Percentiles rank a stretch among this genome's conserved stretches.
These are phyloP conservation scores for Tetraneura akinire DNA, from an alignment of 1,140 invertebrate genomes.

Conservation along the genomic window DNA sequence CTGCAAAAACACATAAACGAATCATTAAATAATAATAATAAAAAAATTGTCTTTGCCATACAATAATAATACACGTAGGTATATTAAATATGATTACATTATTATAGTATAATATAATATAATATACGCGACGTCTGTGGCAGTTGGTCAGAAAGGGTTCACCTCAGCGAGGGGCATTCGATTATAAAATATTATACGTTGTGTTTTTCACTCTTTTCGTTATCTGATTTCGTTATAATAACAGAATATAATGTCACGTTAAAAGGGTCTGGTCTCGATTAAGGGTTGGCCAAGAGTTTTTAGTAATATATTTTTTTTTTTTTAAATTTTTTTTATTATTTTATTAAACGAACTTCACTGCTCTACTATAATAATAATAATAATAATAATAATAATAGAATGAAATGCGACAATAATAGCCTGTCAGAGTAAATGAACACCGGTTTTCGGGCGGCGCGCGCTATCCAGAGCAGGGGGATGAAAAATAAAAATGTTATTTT, in stretches of 20 bases:
- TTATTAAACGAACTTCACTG: conserved; percentile 18
- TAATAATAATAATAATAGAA: conserved; percentile 29
- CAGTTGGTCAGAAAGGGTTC: conserved; percentile 39
- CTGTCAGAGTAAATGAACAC: conserved; percentile 29
- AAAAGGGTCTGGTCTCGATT: conserved; percentile 45
- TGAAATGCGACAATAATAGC: conserved; percentile 38
- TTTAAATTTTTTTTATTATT: too few species aligned
- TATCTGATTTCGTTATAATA: conserved; percentile 51
- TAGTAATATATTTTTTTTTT: too few species aligned
- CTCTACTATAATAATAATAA: conserved; percentile 26
- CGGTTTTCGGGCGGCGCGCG: neutral
- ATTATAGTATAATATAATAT: too few species aligned
- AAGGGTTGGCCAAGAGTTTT: conserved; percentile 25
- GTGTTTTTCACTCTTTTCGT: conserved; percentile 34
- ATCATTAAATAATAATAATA: too few species aligned
- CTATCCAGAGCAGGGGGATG: too few species aligned
- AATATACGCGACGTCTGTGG: neutral
- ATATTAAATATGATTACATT: neutral
- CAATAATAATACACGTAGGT: neutral
- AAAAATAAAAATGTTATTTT: neutral
- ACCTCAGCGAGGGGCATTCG: conserved; percentile 43
- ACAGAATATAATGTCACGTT: conserved; percentile 46
- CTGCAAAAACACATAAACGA: too few species aligned
- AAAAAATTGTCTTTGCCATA: too few species aligned
- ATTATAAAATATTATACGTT: too few species aligned